Percentiles rank a stretch among this genome's conserved stretches.
These are phyloP conservation scores for Zootoca vivipara DNA, from an alignment of 2,113 vertebrate species.

Conservation along the genomic window DNA sequence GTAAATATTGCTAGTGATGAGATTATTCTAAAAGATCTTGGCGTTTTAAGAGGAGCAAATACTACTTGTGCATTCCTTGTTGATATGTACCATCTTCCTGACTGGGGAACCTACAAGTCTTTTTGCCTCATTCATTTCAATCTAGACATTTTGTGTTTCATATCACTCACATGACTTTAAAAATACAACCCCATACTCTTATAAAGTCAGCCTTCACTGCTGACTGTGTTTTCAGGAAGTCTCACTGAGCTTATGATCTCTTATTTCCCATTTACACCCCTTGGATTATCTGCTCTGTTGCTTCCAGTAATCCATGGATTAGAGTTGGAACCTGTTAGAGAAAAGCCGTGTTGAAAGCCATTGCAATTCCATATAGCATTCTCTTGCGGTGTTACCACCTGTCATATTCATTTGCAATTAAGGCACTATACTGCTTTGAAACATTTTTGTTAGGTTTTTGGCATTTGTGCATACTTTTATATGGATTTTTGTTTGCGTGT, in stretches of 20 bases:
- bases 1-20: neutral
- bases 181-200: neutral
- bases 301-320: constrained; percentile 36
- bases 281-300: constrained; percentile 25
- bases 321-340: constrained; percentile 28
- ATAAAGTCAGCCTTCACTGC: neutral
- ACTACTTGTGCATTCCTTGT: neutral
- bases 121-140: neutral
- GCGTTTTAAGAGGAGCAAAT: neutral
- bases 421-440: constrained; percentile 1
- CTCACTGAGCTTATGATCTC: constrained; percentile 18
- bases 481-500: neutral
- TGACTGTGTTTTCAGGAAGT: neutral
- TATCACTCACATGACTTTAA: neutral
- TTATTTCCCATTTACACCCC: constrained; percentile 24
- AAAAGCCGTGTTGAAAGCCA: constrained; percentile 14
- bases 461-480: constrained; percentile 12
- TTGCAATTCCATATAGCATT: neutral
- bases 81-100: neutral
- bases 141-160: neutral
- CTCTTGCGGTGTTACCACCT: neutral
- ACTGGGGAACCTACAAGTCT: neutral
- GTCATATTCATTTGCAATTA: neutral
- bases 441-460: neutral
- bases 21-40: neutral